Conservation (phyloP, 2,888 invertebrate species). For the Hypercompe scribonia region DNA sequence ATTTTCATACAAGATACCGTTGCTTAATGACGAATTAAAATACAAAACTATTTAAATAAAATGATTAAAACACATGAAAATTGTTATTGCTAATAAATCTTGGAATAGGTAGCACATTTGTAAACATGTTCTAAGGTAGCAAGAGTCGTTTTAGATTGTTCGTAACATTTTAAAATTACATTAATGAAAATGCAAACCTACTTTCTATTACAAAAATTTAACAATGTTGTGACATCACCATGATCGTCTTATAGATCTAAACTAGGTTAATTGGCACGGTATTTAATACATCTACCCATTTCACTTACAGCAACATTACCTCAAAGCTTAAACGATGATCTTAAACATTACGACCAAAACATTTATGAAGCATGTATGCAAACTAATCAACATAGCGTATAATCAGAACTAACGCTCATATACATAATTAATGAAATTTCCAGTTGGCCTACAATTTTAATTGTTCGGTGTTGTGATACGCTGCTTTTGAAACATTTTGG, state of each 20-base stretch:
- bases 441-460: slow-evolving; percentile 85
- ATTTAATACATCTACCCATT: neutral
- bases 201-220: neutral
- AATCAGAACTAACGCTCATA: slow-evolving; percentile 72
- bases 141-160: neutral
- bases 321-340: slow-evolving; percentile 27
- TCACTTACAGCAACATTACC: neutral
- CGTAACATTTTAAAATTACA: neutral
- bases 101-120: too few relatives aligned
- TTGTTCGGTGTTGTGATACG: slow-evolving; percentile 82
- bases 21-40: neutral
- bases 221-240: neutral
- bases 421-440: slow-evolving; percentile 85
- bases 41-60: neutral
- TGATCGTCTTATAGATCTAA: neutral
- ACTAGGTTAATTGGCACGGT: neutral
- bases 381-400: slow-evolving; percentile 78
- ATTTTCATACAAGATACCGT: neutral
- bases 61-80: neutral
- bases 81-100: neutral
- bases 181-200: neutral
- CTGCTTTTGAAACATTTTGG: slow-evolving; percentile 82
- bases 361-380: slow-evolving; percentile 66
- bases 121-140: neutral
- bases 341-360: slow-evolving; percentile 58